phyloP scores from a whole-genome alignment of 1,140 invertebrate genomes.

The Conopomorpha cramerella region DNA sequence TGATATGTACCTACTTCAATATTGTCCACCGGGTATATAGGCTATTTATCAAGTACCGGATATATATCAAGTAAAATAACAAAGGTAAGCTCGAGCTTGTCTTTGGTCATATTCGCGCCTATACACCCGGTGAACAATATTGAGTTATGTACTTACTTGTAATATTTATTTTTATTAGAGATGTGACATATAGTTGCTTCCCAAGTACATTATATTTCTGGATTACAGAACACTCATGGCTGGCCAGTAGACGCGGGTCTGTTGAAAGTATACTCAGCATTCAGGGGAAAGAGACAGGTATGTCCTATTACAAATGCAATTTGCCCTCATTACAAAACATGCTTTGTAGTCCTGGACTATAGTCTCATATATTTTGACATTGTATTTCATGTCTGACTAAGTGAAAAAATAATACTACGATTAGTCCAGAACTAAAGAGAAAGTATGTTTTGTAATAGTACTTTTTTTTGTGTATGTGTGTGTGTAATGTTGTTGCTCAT shows the following conservation, averaged over 20 bases:
- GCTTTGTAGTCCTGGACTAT: too few species aligned
- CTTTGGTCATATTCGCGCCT: background rate
- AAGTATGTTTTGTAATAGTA: too few species aligned
- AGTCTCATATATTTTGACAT: too few species aligned
- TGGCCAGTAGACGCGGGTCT: slow-evolving; percentile 26
- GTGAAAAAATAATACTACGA: too few species aligned
- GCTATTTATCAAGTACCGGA: too few species aligned
- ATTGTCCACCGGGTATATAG: too few species aligned
- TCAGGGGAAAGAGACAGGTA: slow-evolving; percentile 52
- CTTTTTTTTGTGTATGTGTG: too few species aligned
- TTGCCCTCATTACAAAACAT: slow-evolving; percentile 8
- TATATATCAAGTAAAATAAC: background rate
- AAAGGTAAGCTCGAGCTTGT: too few species aligned
- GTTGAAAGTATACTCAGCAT: slow-evolving; percentile 42
- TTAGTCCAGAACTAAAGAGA: too few species aligned
- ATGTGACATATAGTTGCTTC: background rate
- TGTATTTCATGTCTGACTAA: too few species aligned
- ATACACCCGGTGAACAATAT: background rate
- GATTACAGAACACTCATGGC: slow-evolving; percentile 24
- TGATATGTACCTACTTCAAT: too few species aligned
- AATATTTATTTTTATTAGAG: background rate
- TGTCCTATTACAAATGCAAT: slow-evolving; percentile 7
- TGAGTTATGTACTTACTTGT: background rate
- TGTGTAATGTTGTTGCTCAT: too few species aligned
- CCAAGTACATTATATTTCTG: background rate